These are phyloP conservation scores for Camponotus fellah DNA, from an alignment of 2,888 invertebrate species.

Conservation along the genomic window DNA sequence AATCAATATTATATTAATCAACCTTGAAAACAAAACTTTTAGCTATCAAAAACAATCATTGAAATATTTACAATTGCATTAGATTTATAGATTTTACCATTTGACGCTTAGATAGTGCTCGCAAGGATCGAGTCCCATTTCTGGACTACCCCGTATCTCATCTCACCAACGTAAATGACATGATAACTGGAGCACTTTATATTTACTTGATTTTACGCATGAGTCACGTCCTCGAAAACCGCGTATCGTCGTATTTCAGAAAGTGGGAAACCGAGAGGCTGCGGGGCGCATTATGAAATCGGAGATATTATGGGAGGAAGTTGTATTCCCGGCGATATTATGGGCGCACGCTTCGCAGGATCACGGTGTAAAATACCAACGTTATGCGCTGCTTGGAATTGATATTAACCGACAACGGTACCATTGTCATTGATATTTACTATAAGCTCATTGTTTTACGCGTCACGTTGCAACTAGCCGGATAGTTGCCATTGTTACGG, in stretches of 20 bases:
- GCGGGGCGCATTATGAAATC: constrained; percentile 69
- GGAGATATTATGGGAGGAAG: constrained; percentile 72
- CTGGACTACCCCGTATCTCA: background rate
- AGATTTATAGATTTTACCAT: background rate
- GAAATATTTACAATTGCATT: background rate
- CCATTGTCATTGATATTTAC: constrained; percentile 69
- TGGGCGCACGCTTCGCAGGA: constrained; percentile 60
- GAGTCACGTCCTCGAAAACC: constrained; percentile 60
- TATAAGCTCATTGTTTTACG: constrained; percentile 71
- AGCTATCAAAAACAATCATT: background rate
- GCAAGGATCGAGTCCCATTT: background rate
- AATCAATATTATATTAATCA: background rate
- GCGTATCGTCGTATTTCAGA: constrained; percentile 59
- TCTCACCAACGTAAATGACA: background rate
- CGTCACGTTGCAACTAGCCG: constrained; percentile 47
- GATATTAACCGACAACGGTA: constrained; percentile 66
- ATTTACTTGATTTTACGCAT: constrained; percentile 42
- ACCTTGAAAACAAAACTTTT: background rate
- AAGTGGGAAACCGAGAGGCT: constrained; percentile 66
- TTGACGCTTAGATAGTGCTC: background rate
- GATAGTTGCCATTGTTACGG: constrained; percentile 66
- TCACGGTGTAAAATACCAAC: constrained; percentile 70
- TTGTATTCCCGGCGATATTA: constrained; percentile 68
- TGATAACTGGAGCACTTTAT: constrained; percentile 22
- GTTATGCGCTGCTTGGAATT: constrained; percentile 69